Conservation (phyloP, 1,140 invertebrate species). For the Harpegnathos saltator region DNA sequence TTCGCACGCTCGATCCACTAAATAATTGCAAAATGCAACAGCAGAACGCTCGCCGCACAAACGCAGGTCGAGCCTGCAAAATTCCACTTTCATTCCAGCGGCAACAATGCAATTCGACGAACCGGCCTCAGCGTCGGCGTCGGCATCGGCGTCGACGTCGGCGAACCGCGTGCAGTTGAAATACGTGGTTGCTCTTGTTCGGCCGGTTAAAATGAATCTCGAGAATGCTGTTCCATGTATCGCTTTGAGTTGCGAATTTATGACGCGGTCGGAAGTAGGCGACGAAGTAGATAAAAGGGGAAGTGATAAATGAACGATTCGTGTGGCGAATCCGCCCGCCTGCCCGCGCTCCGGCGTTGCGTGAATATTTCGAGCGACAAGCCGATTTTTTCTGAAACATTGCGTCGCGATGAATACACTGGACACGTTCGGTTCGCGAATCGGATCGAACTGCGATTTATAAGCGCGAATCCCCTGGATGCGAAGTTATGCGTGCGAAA, state of each 20-base stretch:
- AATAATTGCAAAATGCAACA: not conserved
- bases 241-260: slow-evolving; percentile 38
- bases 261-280: slow-evolving; percentile 19
- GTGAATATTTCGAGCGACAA: not conserved
- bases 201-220: not conserved
- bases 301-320: slow-evolving; percentile 35
- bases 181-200: not conserved
- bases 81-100: not conserved
- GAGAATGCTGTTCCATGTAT: slow-evolving; percentile 27
- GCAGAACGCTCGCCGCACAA: not conserved
- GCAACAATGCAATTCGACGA: not conserved
- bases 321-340: not conserved
- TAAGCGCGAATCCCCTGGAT: not conserved
- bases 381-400: not conserved
- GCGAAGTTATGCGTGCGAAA: too few relatives aligned
- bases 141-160: not conserved
- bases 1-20: not conserved
- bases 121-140: not conserved
- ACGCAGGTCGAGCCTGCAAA: not conserved
- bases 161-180: not conserved
- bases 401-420: not conserved
- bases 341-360: too few relatives aligned
- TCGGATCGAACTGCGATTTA: not conserved
- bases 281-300: slow-evolving; percentile 30
- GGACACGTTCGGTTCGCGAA: not conserved